Evolutionary conservation across 2,888 invertebrate genomes (phyloP).

Genomic region (Himalopsyche tibetana): DNA sequence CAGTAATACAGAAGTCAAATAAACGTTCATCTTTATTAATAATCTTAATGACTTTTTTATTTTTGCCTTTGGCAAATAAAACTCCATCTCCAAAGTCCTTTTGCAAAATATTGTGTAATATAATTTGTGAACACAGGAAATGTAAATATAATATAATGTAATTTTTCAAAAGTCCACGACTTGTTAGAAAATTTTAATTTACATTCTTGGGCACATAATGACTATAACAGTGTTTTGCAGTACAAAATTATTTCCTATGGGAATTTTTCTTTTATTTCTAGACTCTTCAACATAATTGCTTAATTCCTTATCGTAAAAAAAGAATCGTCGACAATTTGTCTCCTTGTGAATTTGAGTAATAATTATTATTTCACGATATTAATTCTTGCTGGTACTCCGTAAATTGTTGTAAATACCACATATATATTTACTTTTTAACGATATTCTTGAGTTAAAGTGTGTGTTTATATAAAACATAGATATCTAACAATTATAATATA

Average conservation of each 20-base stretch:
- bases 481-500: no score
- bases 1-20: not conserved
- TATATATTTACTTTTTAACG: no score
- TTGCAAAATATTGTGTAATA: not conserved
- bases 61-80: not conserved
- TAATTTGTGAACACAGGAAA: not conserved
- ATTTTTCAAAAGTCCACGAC: not conserved
- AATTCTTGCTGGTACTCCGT: no score
- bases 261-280: not conserved
- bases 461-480: no score
- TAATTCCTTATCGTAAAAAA: not conserved
- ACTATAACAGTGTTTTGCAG: not conserved
- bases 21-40: not conserved
- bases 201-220: not conserved
- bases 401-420: no score
- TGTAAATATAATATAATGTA: not conserved
- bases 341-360: not conserved
- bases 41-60: conserved; percentile 1
- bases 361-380: not conserved
- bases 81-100: not conserved
- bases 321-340: not conserved
- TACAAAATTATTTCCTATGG: not conserved
- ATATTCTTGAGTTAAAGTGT: no score
- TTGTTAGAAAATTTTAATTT: conserved; percentile 19
- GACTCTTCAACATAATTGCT: not conserved